Base-by-base conservation (phyloP, 1,140 invertebrate genomes). In the Latrodectus geometricus region DNA sequence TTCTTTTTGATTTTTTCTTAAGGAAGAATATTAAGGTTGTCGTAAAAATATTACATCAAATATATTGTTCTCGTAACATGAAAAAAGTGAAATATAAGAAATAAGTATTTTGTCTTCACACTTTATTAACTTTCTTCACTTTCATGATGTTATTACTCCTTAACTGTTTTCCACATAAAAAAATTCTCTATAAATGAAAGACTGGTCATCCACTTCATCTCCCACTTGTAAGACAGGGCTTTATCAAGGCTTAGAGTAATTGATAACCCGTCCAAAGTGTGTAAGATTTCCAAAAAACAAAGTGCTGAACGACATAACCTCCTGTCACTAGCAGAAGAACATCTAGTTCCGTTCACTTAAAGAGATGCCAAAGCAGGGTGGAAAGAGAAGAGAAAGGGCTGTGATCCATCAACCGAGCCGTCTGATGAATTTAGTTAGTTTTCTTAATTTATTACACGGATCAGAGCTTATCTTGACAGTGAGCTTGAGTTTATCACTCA, bases 381-480 rank as follows among this genome's bases (percentile, higher is more conserved):
- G 17, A 61, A 61, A 17, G 54, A 61, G 17, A 61, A 61, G 17
- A 61, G 17, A 61, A 61, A 17, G 54, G 54, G 8, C 54, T 61
- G 11, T 11, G 54, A 81, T 81, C 68, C 66, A 81, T 81, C 79
- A 81, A 54, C 9, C 54, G 70, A 72, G 66, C 79, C 79, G 79
- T 81, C 79, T 68, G 79, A 70, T 70, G 54, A 81, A 70, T 70
- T 81, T 81, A 70, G 69, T 35, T 81, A 48, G 79, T 70, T 81
- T 72, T 66, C 77, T 68, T 81, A 81, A 81, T 81, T 81, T 81
- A 81, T 81, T 81, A 81, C 66, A 23, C 79, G 79, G n/a, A 56
- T 72, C 68, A 17, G 23, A 23, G 48, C 69, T 81, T 81, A 81
- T 81, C 79, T 81, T 81, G 79, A 81, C 79, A 81, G 68, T 14